Base-by-base conservation (phyloP, 2,113 vertebrate genomes). In the Xiphophorus maculatus region DNA sequence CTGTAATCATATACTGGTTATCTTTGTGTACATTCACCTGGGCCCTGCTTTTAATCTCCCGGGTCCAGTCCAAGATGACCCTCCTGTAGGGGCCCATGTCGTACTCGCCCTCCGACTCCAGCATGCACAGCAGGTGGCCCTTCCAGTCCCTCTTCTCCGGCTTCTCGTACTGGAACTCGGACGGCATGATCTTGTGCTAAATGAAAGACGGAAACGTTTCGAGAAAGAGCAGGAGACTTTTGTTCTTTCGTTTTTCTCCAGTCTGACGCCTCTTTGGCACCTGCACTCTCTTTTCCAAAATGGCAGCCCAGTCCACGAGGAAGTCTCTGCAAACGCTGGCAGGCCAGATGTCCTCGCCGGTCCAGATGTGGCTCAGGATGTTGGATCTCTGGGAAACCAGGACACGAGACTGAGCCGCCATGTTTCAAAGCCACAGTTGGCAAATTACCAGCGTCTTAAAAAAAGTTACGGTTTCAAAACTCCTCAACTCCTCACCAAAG, bases 281-380 rank as follows among this genome's bases (percentile, higher is more conserved):
- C 85, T 91, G 86, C 0, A 89, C 84, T 79, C 79, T 89, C 63
- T 84, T 92, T 89, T 94, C 93, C 81, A 95, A 62, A 44, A 91
- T 82, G 1, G 87, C 79, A 0, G 93, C 86, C 89, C 92, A 94
- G 28, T 94, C 91, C 81, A 92, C 78, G 0, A 95, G 94, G 35
- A 94, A 94, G 30, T 92, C 88, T 0, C 91, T 88, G 70, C 94
- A 95, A 89, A 91, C 30, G 0, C 40, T 32, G 35, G 94, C 82
- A 9, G 91, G 87, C 93, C 94, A 95, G 28, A 87, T 64, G 74
- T 95, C 94, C 83, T 93, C 89, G 3, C 89, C 74, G 15, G 90
- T 93, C 94, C 94, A 95, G 86, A 95, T 93, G 78, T 94, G 93
- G 40, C 81, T 33, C 2, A 95, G 91, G 44, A 95, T 29, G 54